These are phyloP conservation scores for Drosophila pectinifera DNA, from an alignment of 1,140 invertebrate genomes.

Conservation along the genomic window DNA sequence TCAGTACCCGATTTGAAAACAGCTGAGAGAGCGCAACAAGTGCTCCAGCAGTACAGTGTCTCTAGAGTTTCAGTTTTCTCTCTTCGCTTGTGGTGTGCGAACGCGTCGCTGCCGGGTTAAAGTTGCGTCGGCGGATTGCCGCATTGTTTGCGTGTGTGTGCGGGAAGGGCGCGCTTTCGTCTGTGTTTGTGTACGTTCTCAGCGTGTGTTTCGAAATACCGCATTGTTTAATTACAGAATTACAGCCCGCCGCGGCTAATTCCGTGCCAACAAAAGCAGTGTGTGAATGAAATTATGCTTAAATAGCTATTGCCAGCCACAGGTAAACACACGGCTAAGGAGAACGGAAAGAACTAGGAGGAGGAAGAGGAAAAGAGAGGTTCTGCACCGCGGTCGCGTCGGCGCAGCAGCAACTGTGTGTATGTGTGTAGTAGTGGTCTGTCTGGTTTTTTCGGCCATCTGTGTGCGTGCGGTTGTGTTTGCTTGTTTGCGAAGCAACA, in stretches of 20 bases:
- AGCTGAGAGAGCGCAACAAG: slow-evolving; percentile 23
- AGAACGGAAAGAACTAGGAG: background rate
- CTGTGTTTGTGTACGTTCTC: slow-evolving; percentile 22
- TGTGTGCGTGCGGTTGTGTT: background rate
- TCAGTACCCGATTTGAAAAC: too few relatives aligned
- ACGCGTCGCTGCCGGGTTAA: slow-evolving; percentile 13
- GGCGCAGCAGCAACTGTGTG: slow-evolving; percentile 30
- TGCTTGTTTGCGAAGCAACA: slow-evolving; percentile 60
- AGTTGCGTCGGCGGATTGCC: slow-evolving; percentile 42
- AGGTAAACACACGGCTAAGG: slow-evolving; percentile 28
- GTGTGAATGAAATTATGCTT: slow-evolving; percentile 46
- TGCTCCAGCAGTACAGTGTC: background rate
- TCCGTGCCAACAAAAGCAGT: slow-evolving; percentile 37
- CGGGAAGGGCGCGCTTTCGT: slow-evolving; percentile 25
- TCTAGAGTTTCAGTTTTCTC: background rate
- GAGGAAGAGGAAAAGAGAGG: slow-evolving; percentile 15
- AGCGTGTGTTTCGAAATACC: slow-evolving; percentile 51
- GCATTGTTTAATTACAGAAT: slow-evolving; percentile 47
- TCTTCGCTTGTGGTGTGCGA: background rate
- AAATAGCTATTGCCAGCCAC: slow-evolving; percentile 24
- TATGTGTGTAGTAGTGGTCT: slow-evolving; percentile 19
- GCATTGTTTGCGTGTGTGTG: slow-evolving; percentile 36
- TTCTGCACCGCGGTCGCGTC: slow-evolving; percentile 46
- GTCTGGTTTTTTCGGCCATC: slow-evolving; percentile 30
- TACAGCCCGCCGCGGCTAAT: slow-evolving; percentile 39